A percentile compares a stretch with the other conserved stretches of the same genome.
phyloP scores from a whole-genome alignment of 2,113 vertebrate genomes.

The Silurus meridionalis region DNA sequence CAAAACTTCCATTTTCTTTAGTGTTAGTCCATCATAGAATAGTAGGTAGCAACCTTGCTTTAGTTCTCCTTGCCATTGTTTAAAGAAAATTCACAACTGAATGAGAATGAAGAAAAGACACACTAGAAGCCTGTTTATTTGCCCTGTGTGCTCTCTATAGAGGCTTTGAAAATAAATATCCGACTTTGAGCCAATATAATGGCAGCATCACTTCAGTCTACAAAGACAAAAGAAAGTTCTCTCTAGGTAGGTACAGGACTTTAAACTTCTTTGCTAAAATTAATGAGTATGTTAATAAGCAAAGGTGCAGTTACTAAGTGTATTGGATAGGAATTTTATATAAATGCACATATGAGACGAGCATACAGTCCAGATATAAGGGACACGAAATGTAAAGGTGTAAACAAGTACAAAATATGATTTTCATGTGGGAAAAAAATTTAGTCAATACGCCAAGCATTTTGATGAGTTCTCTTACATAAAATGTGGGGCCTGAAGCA shows the following conservation, averaged over 20 bases:
- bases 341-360: neutral
- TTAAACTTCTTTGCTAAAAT: neutral
- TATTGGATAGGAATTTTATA: neutral
- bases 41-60: neutral
- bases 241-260: neutral
- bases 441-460: neutral
- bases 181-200: neutral
- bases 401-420: neutral
- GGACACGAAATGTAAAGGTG: neutral
- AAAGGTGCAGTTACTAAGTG: neutral
- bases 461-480: neutral
- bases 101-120: neutral
- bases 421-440: neutral
- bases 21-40: neutral
- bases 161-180: neutral
- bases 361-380: neutral
- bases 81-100: neutral
- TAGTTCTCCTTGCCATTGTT: neutral
- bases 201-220: neutral
- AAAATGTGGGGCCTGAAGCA: constrained; percentile 1
- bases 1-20: neutral
- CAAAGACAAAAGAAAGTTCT: neutral
- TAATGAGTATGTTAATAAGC: neutral
- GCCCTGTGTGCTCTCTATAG: neutral
- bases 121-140: neutral